Percentiles rank a stretch among this genome's conserved stretches.
Conservation (phyloP, 2,888 invertebrate genomes). For the Hirtodrosophila confusa region DNA sequence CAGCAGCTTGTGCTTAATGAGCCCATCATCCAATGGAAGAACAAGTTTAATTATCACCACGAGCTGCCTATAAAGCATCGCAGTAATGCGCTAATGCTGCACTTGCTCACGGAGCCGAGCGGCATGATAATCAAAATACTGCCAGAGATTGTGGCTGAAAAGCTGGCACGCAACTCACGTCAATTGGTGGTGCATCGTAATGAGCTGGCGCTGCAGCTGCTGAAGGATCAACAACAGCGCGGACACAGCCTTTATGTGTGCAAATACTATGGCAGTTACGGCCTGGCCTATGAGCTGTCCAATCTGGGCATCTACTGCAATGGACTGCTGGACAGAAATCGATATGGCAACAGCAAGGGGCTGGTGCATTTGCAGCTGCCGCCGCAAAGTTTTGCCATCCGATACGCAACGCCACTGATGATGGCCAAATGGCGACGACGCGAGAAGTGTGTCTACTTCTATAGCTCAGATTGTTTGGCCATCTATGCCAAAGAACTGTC, state of each 20-base stretch:
- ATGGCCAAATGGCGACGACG: slow-evolving; percentile 72
- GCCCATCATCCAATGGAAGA: slow-evolving; percentile 67
- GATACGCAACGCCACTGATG: slow-evolving; percentile 65
- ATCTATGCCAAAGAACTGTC: slow-evolving; percentile 67
- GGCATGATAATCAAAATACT: slow-evolving; percentile 58
- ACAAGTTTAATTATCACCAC: slow-evolving; percentile 46
- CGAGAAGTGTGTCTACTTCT: slow-evolving; percentile 65
- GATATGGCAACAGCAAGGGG: slow-evolving; percentile 71
- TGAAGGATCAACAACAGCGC: slow-evolving; percentile 44
- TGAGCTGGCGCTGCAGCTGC: slow-evolving; percentile 46
- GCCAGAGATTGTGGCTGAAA: slow-evolving; percentile 50
- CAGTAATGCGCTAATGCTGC: slow-evolving; percentile 56
- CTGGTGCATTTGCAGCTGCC: slow-evolving; percentile 56
- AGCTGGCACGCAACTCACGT: slow-evolving; percentile 55
- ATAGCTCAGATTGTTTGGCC: slow-evolving; percentile 73
- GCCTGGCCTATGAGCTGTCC: slow-evolving; percentile 59
- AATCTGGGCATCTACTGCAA: slow-evolving; percentile 64
- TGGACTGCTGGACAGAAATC: slow-evolving; percentile 67
- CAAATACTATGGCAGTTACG: slow-evolving; percentile 73
- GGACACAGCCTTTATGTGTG: slow-evolving; percentile 68
- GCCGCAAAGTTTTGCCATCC: slow-evolving; percentile 54
- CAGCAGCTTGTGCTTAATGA: slow-evolving; percentile 71
- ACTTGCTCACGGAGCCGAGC: slow-evolving; percentile 63
- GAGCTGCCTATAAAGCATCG: slow-evolving; percentile 61
- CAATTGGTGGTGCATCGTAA: slow-evolving; percentile 57